Evolutionary conservation across 2,113 vertebrate species (phyloP).

Genomic region (Buteo buteo): DNA sequence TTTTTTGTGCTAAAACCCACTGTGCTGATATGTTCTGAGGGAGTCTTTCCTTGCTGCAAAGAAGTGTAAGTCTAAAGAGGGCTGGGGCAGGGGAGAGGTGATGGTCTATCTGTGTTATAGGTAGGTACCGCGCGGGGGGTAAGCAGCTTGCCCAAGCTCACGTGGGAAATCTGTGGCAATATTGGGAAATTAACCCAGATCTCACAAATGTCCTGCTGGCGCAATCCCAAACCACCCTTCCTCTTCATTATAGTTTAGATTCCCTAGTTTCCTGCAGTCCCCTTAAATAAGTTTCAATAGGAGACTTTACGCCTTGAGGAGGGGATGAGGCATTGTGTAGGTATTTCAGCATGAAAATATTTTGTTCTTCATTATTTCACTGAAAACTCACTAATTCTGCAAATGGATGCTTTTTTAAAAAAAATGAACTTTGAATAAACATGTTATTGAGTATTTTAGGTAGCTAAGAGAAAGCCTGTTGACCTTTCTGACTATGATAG

Average conservation of each 20-base stretch:
- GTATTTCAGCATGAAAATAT: not conserved
- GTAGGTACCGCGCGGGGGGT: fast-evolving
- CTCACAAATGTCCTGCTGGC: not conserved
- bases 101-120: not conserved
- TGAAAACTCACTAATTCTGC: not conserved
- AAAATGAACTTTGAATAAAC: not conserved
- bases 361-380: not conserved
- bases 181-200: not conserved
- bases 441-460: not conserved
- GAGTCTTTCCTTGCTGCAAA: not conserved
- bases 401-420: not conserved
- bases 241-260: not conserved
- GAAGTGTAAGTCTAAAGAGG: not conserved
- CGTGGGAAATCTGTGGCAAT: not conserved
- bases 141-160: not conserved
- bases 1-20: not conserved
- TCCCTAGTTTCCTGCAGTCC: not conserved
- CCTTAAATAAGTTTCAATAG: not conserved
- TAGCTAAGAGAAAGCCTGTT: constrained; percentile 2
- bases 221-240: not conserved
- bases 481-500: not conserved
- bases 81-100: not conserved
- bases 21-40: not conserved
- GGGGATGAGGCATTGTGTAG: not conserved
- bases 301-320: not conserved